Evolutionary conservation across 2,113 vertebrate species (phyloP), one percentile per base, ranked within the genome.

Genomic region (Datnioides undecimradiatus): DNA sequence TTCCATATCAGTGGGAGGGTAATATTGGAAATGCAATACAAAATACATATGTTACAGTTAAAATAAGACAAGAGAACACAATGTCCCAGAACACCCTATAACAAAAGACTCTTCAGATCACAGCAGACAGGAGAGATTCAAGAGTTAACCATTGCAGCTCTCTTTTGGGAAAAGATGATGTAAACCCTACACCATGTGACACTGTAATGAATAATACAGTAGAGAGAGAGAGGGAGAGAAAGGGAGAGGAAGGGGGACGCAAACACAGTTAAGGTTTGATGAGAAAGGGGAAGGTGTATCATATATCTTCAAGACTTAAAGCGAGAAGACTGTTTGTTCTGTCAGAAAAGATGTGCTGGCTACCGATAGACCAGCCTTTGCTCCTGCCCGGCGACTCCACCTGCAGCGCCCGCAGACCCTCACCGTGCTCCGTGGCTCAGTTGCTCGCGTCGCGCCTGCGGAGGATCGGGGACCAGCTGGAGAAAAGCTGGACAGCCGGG

Each of bases 141-240:
- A 88, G 88, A 92, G 94, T 95, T 95, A 95, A 94, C 83, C 81
- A 84, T 86, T 79, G 87, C 85, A 80, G 86, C 84, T 92, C 87
- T 95, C 94, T 93, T 93, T 90, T 88, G 94, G 95, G 93, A 95
- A 85, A 89, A 92, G 95, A 96, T 96, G 96, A 96, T 95, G 95
- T 96, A 95, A 96, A 95, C 95, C 92, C 75, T 79, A 80, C 83
- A 94, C 88, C 95, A 95, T 94, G 95, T 96, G 96, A 96, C 94
- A 90, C 83, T 88, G 88, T 92, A 87, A 95, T 95, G 95, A 95
- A 96, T 95, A 95, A 94, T 94, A 94, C 88, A 95, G 86, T 79
- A 80, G 85, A 64, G 76, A 68, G 79, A 75, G 88, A 29, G 76
- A 69, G 88, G 64, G 66, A 58, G 82, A 45, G 73, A 51, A 73